These are phyloP conservation scores for Scaptomyza flava DNA, from an alignment of 2,888 invertebrate genomes.

Conservation along the genomic window DNA sequence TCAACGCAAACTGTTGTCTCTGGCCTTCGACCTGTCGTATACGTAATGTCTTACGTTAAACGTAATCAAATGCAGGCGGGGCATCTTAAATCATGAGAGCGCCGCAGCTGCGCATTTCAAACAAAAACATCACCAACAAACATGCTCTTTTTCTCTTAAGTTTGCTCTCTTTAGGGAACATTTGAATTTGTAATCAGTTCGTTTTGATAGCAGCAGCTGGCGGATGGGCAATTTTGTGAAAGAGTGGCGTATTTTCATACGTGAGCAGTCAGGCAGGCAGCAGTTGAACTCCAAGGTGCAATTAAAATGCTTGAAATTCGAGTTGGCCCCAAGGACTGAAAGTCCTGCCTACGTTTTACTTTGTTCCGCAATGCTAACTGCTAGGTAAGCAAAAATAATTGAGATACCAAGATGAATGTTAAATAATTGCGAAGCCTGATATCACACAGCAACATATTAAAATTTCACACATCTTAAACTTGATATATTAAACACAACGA, in stretches of 20 bases:
- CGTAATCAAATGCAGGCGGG: constrained; percentile 72
- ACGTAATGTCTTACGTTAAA: constrained; percentile 46
- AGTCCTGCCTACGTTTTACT: neutral
- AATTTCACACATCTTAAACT: neutral
- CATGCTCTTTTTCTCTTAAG: constrained; percentile 45
- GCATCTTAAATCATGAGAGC: constrained; percentile 50
- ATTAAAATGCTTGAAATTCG: constrained; percentile 41
- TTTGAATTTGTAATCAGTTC: constrained; percentile 49
- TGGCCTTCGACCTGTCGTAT: constrained; percentile 25
- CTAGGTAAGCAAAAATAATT: constrained; percentile 13
- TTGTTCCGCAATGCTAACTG: constrained; percentile 12
- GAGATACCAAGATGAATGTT: constrained; percentile 4
- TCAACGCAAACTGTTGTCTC: constrained; percentile 55
- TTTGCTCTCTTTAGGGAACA: constrained; percentile 21
- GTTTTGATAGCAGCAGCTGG: constrained; percentile 21
- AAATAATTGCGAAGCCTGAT: constrained; percentile 25
- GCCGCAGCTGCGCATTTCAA: constrained; percentile 33
- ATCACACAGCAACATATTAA: neutral
- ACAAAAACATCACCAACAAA: constrained; percentile 9
- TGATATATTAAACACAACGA: constrained; percentile 1
- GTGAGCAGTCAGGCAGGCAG: constrained; percentile 26
- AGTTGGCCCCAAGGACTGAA: constrained; percentile 5
- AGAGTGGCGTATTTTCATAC: constrained; percentile 51
- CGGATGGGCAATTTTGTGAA: constrained; percentile 41
- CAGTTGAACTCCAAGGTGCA: constrained; percentile 47